Conservation (phyloP, 2,888 invertebrate genomes). For the Coecobrya sp. region DNA sequence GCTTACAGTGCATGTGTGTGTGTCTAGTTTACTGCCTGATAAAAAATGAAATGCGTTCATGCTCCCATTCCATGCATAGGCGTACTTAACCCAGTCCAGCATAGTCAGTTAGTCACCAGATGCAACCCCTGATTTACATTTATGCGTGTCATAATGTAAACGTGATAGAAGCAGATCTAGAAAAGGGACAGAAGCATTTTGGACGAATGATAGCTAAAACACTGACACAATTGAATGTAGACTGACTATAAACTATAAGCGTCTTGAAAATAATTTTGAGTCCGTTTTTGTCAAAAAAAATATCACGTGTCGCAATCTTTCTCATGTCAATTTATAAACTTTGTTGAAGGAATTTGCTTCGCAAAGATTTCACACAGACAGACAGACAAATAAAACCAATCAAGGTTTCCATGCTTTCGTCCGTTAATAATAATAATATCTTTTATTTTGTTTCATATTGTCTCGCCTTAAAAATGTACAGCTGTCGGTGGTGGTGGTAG, state of each 20-base stretch:
- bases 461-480: slow-evolving; percentile 31
- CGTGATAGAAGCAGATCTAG: neutral
- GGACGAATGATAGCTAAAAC: too few species aligned
- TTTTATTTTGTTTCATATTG: slow-evolving; percentile 59
- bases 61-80: slow-evolving; percentile 7
- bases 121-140: slow-evolving; percentile 80
- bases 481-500: neutral
- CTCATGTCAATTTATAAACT: too few species aligned
- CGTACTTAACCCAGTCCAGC: slow-evolving; percentile 15
- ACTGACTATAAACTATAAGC: too few species aligned
- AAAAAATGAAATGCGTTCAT: slow-evolving; percentile 51
- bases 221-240: too few species aligned
- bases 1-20: neutral
- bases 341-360: neutral
- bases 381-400: neutral
- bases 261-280: too few species aligned
- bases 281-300: too few species aligned
- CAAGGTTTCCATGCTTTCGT: neutral
- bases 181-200: neutral
- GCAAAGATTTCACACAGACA: neutral
- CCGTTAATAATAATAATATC: slow-evolving; percentile 58
- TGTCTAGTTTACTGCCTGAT: slow-evolving; percentile 30
- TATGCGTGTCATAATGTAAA: slow-evolving; percentile 72
- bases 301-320: too few species aligned
- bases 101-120: slow-evolving; percentile 66